Conservation (phyloP, 2,888 invertebrate species). For the Teleogryllus oceanicus region DNA sequence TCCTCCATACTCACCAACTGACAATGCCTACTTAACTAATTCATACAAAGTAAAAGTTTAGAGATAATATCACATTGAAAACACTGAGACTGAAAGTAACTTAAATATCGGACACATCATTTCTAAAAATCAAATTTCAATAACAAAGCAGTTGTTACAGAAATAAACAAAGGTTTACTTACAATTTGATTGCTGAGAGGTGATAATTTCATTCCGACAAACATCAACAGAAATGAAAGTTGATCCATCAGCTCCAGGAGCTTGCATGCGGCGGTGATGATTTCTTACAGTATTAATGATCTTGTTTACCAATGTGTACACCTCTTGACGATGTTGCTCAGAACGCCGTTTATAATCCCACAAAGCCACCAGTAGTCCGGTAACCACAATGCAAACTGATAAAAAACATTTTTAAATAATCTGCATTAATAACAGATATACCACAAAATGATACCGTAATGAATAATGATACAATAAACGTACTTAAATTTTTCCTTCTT, state of each 20-base stretch:
- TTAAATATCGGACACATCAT: too few species aligned
- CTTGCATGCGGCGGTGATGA: constrained; percentile 40
- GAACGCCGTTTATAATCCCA: constrained; percentile 39
- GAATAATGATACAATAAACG: too few species aligned
- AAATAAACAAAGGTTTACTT: not conserved
- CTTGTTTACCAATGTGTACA: constrained; percentile 44
- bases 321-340: constrained; percentile 42
- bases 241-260: not conserved
- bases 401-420: not conserved
- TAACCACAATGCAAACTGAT: not conserved
- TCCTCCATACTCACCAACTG: too few species aligned
- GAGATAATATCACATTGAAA: too few species aligned
- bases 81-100: too few species aligned
- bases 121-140: too few species aligned
- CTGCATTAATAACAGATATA: too few species aligned
- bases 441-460: too few species aligned
- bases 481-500: too few species aligned
- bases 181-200: not conserved
- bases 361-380: not conserved
- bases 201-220: constrained; percentile 8
- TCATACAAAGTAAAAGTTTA: too few species aligned
- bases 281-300: constrained; percentile 44
- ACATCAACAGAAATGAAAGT: not conserved
- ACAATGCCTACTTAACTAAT: too few species aligned
- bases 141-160: too few species aligned